Percentiles rank a stretch among this genome's conserved stretches.
These are phyloP conservation scores for Limnothrissa miodon DNA, from an alignment of 2,113 vertebrate species.

Conservation along the genomic window DNA sequence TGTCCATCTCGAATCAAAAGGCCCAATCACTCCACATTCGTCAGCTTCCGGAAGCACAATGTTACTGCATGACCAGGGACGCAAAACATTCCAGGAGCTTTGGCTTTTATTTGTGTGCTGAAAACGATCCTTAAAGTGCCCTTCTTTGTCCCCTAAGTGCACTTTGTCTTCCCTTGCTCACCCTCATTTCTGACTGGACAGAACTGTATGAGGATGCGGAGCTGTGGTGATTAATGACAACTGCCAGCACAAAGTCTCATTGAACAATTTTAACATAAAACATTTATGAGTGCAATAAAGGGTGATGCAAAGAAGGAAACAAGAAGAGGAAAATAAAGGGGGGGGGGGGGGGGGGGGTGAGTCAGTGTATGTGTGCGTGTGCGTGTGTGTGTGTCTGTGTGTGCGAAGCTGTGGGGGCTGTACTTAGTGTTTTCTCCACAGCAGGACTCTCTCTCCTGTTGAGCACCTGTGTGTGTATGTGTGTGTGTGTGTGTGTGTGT, in stretches of 20 bases:
- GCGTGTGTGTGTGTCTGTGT: not conserved
- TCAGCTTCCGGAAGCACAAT: not conserved
- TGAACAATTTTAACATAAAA: not conserved
- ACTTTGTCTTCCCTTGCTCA: not conserved
- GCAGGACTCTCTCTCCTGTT: not conserved
- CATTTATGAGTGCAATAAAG: not conserved
- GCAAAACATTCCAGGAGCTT: not conserved
- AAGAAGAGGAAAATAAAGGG: not conserved
- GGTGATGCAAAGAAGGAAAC: not conserved
- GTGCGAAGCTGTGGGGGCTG: not conserved
- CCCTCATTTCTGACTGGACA: not conserved
- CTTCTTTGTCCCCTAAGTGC: not conserved
- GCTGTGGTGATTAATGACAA: not conserved
- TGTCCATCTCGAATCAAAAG: too few relatives aligned
- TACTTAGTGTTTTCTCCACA: not conserved
- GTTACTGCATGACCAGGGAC: not conserved
- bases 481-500: not conserved
- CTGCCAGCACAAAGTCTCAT: not conserved
- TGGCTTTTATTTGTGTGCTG: not conserved
- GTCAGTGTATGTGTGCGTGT: not conserved
- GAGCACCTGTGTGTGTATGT: not conserved
- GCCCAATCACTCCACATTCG: not conserved
- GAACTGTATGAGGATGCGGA: not conserved
- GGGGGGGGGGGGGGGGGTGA: not conserved
- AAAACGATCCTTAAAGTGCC: not conserved